phyloP scores from a whole-genome alignment of 2,113 vertebrate species.

The Bubo blakistoni region DNA sequence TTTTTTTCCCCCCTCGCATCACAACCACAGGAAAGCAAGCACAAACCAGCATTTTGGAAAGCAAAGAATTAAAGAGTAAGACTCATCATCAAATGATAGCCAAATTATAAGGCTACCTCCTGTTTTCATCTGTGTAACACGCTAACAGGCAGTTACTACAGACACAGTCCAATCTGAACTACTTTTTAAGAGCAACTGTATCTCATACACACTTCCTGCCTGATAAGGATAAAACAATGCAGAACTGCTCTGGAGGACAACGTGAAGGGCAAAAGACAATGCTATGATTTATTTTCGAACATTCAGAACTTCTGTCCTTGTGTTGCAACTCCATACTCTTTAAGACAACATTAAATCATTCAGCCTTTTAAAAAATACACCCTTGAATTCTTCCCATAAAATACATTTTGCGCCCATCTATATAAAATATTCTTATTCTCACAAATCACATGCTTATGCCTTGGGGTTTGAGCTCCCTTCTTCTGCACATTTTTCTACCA shows the following conservation, averaged over 20 bases:
- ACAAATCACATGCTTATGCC: not conserved
- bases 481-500: too few species aligned
- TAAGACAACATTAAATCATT: not conserved
- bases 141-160: not conserved
- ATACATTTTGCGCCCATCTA: not conserved
- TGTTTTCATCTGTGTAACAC: not conserved
- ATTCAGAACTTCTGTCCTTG: not conserved
- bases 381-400: not conserved
- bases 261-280: not conserved
- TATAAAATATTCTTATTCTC: not conserved
- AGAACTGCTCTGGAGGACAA: not conserved
- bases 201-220: not conserved
- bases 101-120: not conserved
- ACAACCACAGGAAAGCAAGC: not conserved
- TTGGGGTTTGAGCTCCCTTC: not conserved
- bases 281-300: not conserved
- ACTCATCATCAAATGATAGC: not conserved
- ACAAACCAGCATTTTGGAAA: not conserved
- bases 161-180: not conserved
- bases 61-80: not conserved
- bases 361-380: not conserved
- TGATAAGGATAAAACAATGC: not conserved
- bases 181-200: not conserved
- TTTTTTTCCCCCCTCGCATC: not conserved
- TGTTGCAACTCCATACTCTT: not conserved